Evolutionary conservation across 2,113 vertebrate species (phyloP).

Genomic region (Furnarius figulus): DNA sequence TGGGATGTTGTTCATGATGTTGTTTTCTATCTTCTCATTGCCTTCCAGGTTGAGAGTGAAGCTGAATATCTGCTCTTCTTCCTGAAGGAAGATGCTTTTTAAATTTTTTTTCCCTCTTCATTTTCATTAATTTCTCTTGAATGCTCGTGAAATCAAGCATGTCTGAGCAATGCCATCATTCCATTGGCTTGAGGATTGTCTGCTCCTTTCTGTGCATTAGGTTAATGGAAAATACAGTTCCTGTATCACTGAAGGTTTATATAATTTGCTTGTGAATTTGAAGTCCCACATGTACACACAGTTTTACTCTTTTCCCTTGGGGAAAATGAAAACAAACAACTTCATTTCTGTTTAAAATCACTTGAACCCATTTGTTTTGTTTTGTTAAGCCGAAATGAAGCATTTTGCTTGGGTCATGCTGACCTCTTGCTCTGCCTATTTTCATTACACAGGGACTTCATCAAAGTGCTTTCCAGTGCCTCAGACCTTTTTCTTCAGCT

Average conservation of each 20-base stretch:
- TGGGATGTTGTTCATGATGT: neutral
- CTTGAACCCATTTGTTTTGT: neutral
- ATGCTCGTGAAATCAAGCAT: neutral
- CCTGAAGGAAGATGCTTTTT: neutral
- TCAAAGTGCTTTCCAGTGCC: neutral
- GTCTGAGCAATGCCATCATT: neutral
- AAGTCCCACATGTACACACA: neutral
- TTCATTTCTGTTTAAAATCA: neutral
- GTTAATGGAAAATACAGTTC: neutral
- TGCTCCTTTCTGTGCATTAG: neutral
- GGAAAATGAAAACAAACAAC: neutral
- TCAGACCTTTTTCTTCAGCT: neutral
- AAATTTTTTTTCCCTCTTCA: neutral
- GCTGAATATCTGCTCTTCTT: neutral
- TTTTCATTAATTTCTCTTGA: neutral
- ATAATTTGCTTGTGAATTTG: neutral
- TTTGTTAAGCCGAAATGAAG: neutral
- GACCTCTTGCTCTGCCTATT: neutral
- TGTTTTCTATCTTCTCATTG: neutral
- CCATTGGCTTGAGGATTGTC: neutral
- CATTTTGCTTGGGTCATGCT: slow-evolving; percentile 11
- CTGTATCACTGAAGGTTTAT: neutral
- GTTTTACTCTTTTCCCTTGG: neutral
- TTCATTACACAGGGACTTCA: neutral
- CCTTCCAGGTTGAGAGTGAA: neutral